Evolutionary conservation across 2,888 invertebrate species (phyloP).

Genomic region (Limnephilus rhombicus): DNA sequence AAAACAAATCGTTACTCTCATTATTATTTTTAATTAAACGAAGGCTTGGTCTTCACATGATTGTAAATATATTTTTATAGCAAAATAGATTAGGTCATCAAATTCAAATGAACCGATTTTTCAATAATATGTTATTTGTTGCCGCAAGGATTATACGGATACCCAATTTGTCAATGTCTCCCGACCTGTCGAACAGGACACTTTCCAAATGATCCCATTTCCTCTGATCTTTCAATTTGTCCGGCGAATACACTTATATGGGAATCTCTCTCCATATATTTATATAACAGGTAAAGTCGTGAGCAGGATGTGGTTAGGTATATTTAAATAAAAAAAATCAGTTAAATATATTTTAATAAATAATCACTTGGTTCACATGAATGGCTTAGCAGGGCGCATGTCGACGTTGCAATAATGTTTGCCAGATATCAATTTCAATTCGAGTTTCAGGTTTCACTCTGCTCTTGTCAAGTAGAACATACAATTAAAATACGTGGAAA

Average conservation of each 20-base stretch:
- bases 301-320: too few relatives aligned
- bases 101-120: neutral
- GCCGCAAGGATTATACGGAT: neutral
- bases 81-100: neutral
- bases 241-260: neutral
- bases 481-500: too few relatives aligned
- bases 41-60: neutral
- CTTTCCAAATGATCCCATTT: neutral
- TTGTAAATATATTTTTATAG: neutral
- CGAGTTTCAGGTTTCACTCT: neutral
- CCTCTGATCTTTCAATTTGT: neutral
- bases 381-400: neutral
- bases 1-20: neutral
- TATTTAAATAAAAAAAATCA: too few relatives aligned
- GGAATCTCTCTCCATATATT: neutral
- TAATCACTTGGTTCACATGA: neutral
- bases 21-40: neutral
- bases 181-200: neutral
- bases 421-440: slow-evolving; percentile 10
- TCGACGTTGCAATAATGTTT: neutral
- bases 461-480: neutral
- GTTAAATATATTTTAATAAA: neutral
- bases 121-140: neutral
- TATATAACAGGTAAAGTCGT: too few relatives aligned
- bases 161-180: slow-evolving; percentile 10